Base-by-base conservation (phyloP, 2,113 vertebrate genomes). In the Ceratotherium simum region DNA sequence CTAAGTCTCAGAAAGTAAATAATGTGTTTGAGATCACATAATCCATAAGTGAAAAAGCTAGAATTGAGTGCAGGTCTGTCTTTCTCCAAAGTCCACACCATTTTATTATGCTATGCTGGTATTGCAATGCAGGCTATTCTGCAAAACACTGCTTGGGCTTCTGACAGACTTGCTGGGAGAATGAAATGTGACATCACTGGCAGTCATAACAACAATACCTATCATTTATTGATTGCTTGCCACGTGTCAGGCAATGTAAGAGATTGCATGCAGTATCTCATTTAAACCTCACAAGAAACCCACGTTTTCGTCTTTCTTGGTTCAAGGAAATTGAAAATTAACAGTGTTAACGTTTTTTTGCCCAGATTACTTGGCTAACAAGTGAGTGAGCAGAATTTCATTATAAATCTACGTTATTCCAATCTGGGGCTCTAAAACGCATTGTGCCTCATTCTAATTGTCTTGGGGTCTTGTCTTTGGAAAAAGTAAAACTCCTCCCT, bases 1-100 rank as follows among this genome's bases (percentile, higher is more conserved):
- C 29, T 5, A 27, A 67, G 62, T 46, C 54, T 78, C 69, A 48
- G 78, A 88, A 96, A 96, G 58, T 51, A 88, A 97, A 78, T 84
- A 36, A 60, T 18, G 1, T 27, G 67, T 83, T 70, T 95, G 89
- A 46, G 42, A 36, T 88, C 69, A 46, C 64, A 72, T 73, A 83
- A 72, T 33, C 62, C 14, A 6, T 17, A 23, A 65, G 10, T 31
- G 42, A 14, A 46, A 95, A 83, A 72, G 36, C 78, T 72, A 39
- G 10, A 48, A 64, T 31, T 65, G 78, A 79, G 39, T 27, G 48
- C 33, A 60, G 14, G 27, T 46, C 17, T 79, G 17, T 62, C 64
- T 69, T 73, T 69, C 82, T 87, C 75, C 48, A 46, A 51, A 60
- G 36, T 75, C 8, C 58, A 87, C 20, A 36, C 42, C 5, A 6